Evolutionary conservation across 2,797 vertebrate genomes (phyloP), one percentile per base, ranked within the genome.

Genomic region (Sebastiscus tertius): DNA sequence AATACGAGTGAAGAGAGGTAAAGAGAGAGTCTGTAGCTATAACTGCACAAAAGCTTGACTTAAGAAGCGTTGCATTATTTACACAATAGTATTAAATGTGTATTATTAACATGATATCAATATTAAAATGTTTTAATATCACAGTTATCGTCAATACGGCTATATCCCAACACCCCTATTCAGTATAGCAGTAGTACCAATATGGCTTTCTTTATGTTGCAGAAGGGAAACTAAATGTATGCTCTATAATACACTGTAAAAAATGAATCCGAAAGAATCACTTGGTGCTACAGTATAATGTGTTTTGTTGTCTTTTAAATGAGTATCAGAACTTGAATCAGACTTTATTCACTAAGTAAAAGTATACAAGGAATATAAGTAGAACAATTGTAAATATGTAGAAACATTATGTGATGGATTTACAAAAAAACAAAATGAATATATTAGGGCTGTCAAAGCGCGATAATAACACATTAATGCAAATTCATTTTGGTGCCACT

Each of bases 41-140:
- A 46, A 18, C 39, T 16, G 14, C 16, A 0, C 39, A 16, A 18
- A 0, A 42, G 39, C 39, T 42, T 42, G 0, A 42, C 16, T 0
- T 42, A 42, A 42, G 39, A 42, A 18, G 42, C 42, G 7, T 18
- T 46, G 42, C 16, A 46, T 46, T 46, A 46, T 46, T 46, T 46
- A 20, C 7, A 46, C 0, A 46, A 46, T 46, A 18, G 42, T 46
- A 8, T 0, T 46, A 46, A 46, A 46, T 46, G 16, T 46, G 16
- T 18, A 46, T 20, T 18, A 46, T 46, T 18, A 46, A 46, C 42
- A 46, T 20, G 16, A 46, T 20, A 46, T 46, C 16, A 46, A 18
- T 46, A 46, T 46, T 46, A 3, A 0, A 46, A 46, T 46, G 18
- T 8, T 46, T 8, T 8, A 18, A 46, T 46, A 46, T 46, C 16